Evolutionary conservation across 1,140 invertebrate genomes (phyloP).

Genomic region (Coenobita brevimanus): DNA sequence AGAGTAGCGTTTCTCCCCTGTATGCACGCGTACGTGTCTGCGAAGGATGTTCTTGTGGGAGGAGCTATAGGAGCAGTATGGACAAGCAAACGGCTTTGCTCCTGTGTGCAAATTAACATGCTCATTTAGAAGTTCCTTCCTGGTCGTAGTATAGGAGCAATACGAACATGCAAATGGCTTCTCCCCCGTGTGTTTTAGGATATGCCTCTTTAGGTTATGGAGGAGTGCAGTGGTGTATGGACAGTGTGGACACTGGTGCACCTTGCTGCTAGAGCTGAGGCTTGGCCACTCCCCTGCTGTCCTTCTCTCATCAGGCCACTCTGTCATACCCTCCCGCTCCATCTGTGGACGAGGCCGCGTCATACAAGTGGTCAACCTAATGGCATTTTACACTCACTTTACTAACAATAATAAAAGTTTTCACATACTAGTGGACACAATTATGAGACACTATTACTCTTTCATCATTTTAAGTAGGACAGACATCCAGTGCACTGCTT

Average conservation of each 20-base stretch:
- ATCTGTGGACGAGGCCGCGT: too few relatives aligned
- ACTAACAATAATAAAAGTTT: too few relatives aligned
- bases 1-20: neutral
- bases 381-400: too few relatives aligned
- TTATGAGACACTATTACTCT: too few relatives aligned
- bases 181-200: constrained; percentile 42
- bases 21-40: constrained; percentile 20
- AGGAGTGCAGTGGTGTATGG: constrained; percentile 32
- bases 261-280: constrained; percentile 19
- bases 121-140: constrained; percentile 28
- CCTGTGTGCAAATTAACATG: constrained; percentile 36
- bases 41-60: constrained; percentile 43
- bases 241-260: constrained; percentile 45
- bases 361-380: too few relatives aligned
- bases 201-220: constrained; percentile 46
- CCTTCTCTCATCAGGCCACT: constrained; percentile 34
- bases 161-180: constrained; percentile 27
- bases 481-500: too few relatives aligned
- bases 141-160: constrained; percentile 20
- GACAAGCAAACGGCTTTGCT: too few relatives aligned
- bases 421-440: too few relatives aligned
- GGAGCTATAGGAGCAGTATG: constrained; percentile 34
- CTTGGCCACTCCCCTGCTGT: neutral
- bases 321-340: constrained; percentile 46
- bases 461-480: too few relatives aligned